Base-by-base conservation (phyloP, 2,888 invertebrate species). In the Balanococcus diminutus region DNA sequence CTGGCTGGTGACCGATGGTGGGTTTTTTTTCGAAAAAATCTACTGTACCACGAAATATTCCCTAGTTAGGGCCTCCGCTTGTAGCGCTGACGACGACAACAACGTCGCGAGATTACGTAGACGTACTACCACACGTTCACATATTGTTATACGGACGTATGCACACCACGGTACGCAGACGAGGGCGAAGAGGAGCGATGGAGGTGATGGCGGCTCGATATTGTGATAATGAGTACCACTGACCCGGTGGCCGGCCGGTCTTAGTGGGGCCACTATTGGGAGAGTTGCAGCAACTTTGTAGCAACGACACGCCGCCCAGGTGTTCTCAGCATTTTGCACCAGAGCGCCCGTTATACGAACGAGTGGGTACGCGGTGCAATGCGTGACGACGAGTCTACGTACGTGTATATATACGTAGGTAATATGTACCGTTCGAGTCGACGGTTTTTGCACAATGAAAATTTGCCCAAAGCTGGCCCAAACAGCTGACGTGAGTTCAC, bases 161-260 rank as follows among this genome's bases (percentile, higher is more conserved):
- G 79, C 83, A 83, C 83, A 83, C 83, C 14, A 36, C 32, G 56
- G 72, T 67, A 84, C 39, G 28, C 39, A 61, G 85, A 51, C 75
- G 79, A 75, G 46, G 85, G 85, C 75, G 85, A 61, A 36, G 83
- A 75, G 46, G 83, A 75, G 46, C 85, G 85, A 85, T 51, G 85
- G 75, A 72, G 85, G 85, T 75, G 85, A 75, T 84, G 72, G 84
- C 84, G 72, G 84, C 84, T 84, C 85, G 85, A 85, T 85, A 85
- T 75, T 85, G 85, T 85, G 85, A 85, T 85, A 85, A 85, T 85
- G 85, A 85, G 85, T 85, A 85, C 85, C 85, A 85, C 85, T 85
- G 85, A 85, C 85, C 85, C 85, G 85, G 85, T 85, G 85, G 85
- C 85, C 85, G 46, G 85, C 79, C 85, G 85, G 42, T 75, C 85